phyloP scores from a whole-genome alignment of 2,113 vertebrate genomes.

The Ictalurus furcatus region DNA sequence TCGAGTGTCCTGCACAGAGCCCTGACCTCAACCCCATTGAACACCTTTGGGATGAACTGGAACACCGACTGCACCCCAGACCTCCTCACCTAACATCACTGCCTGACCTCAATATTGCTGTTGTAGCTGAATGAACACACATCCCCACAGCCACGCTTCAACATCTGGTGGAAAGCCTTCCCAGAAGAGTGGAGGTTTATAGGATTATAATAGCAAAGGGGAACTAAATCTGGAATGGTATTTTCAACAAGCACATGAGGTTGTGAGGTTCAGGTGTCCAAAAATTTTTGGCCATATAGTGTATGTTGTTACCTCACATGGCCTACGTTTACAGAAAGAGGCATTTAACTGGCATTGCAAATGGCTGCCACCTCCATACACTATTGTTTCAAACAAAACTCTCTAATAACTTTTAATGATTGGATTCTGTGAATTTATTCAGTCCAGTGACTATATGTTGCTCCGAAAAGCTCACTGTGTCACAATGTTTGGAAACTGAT shows the following conservation, averaged over 20 bases:
- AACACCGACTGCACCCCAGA: too few relatives aligned
- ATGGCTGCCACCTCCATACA: neutral
- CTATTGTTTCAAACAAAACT: neutral
- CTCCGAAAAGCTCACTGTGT: neutral
- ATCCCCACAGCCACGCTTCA: too few relatives aligned
- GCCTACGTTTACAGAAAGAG: neutral
- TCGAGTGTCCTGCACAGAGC: too few relatives aligned
- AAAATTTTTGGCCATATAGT: neutral
- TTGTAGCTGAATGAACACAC: too few relatives aligned
- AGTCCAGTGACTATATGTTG: neutral
- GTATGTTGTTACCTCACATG: neutral
- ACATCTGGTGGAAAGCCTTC: too few relatives aligned
- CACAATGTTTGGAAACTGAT: neutral
- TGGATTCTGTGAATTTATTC: neutral
- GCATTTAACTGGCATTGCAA: neutral
- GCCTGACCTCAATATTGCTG: too few relatives aligned
- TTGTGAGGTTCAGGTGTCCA: too few relatives aligned
- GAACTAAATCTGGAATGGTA: too few relatives aligned
- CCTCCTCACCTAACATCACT: too few relatives aligned
- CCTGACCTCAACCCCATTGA: neutral
- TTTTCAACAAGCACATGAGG: too few relatives aligned
- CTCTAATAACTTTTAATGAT: neutral
- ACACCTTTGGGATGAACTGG: neutral
- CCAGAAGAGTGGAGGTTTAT: too few relatives aligned
- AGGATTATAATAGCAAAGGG: too few relatives aligned